Evolutionary conservation across 2,113 vertebrate genomes (phyloP).

Genomic region (Saimiri boliviensis): DNA sequence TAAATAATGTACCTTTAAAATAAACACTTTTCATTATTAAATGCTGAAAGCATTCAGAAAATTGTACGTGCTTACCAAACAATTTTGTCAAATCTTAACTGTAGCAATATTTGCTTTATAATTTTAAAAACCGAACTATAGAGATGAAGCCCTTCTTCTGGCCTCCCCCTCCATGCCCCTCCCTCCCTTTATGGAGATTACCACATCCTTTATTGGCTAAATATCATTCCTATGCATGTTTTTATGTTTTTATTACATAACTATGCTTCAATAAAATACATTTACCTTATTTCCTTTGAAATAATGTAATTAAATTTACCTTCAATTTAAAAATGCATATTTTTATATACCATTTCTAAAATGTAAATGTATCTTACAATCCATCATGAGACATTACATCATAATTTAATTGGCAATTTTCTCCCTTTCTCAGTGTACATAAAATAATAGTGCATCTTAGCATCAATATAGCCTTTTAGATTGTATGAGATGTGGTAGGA

Average conservation of each 20-base stretch:
- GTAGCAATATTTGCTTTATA: slow-evolving; percentile 27
- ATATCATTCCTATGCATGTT: not conserved
- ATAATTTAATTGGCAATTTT: not conserved
- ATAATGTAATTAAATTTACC: not conserved
- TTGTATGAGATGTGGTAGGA: not conserved
- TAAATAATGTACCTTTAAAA: not conserved
- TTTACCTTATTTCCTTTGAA: not conserved
- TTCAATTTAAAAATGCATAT: not conserved
- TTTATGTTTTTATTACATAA: slow-evolving; percentile 20
- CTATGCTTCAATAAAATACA: not conserved
- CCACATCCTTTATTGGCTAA: not conserved
- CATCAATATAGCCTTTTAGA: not conserved
- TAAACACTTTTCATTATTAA: not conserved
- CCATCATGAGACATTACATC: not conserved
- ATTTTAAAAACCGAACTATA: not conserved
- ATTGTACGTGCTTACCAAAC: not conserved
- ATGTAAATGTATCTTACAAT: not conserved
- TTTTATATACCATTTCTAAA: not conserved
- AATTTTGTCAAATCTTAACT: not conserved
- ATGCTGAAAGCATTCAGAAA: slow-evolving; percentile 25
- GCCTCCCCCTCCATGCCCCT: not conserved
- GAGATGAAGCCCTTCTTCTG: not conserved
- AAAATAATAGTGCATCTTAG: not conserved
- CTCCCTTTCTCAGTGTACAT: not conserved
- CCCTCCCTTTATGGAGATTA: not conserved